Conservation (phyloP, 1,140 invertebrate genomes). For the Ceratosolen fusciceps region DNA sequence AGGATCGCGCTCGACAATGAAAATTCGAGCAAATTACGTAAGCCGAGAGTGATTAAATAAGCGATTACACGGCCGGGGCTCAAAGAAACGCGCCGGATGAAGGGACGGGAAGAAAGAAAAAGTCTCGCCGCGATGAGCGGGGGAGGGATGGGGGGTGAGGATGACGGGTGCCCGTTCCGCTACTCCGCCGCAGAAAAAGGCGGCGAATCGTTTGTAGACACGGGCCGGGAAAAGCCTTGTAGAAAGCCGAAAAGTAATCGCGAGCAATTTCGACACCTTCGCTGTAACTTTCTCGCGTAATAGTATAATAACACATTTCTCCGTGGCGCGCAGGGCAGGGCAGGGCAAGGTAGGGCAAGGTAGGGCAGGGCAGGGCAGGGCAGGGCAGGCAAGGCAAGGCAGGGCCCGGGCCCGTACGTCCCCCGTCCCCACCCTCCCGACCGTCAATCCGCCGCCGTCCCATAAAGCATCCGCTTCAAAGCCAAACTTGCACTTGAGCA, state of each 20-base stretch:
- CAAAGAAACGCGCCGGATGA: not conserved
- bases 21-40: not conserved
- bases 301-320: constrained; percentile 43
- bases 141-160: not conserved
- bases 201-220: not conserved
- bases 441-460: not conserved
- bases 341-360: too few species aligned
- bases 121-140: too few species aligned
- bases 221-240: not conserved
- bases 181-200: too few species aligned
- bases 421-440: not conserved
- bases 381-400: too few species aligned
- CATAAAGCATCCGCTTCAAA: constrained; percentile 25
- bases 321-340: not conserved
- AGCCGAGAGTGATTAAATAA: not conserved
- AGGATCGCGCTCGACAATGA: not conserved
- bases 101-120: not conserved
- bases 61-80: not conserved
- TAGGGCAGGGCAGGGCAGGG: too few species aligned
- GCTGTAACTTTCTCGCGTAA: constrained; percentile 36
- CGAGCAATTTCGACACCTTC: constrained; percentile 39
- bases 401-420: too few species aligned
- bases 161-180: not conserved
- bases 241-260: constrained; percentile 28
- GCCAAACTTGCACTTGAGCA: not conserved